Percentiles rank a stretch among this genome's conserved stretches.
Conservation (phyloP, 2,113 vertebrate genomes). For the Saccopteryx bilineata region DNA sequence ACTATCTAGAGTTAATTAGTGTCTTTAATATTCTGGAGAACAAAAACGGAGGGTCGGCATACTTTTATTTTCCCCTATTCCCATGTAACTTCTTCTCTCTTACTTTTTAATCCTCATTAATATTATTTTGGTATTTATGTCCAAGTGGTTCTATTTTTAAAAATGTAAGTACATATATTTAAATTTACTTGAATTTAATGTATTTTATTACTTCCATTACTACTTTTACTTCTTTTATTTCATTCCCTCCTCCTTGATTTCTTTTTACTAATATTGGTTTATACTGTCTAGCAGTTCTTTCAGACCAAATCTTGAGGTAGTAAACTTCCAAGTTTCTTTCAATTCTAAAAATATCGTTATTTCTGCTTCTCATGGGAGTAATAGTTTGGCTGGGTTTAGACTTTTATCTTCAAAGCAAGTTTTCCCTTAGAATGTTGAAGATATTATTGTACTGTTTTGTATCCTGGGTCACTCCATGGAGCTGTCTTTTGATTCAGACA, state of each 20-base stretch:
- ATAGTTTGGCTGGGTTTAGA: slow-evolving; percentile 56
- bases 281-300: not conserved
- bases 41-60: not conserved
- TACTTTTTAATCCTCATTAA: not conserved
- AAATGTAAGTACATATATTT: not conserved
- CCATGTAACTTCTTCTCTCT: not conserved
- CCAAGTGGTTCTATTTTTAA: not conserved
- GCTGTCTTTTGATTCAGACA: slow-evolving; percentile 29
- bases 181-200: not conserved
- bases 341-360: slow-evolving; percentile 58
- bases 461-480: not conserved
- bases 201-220: not conserved
- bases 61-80: not conserved
- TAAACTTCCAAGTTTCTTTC: slow-evolving; percentile 63
- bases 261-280: not conserved
- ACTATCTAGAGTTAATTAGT: not conserved
- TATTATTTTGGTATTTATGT: slow-evolving; percentile 23
- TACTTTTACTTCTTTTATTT: not conserved
- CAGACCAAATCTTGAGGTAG: not conserved
- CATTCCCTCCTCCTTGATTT: not conserved
- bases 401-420: slow-evolving; percentile 59
- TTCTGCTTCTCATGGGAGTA: slow-evolving; percentile 49
- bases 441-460: not conserved
- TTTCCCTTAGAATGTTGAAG: slow-evolving; percentile 18
- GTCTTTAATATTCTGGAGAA: not conserved